Base-by-base conservation (phyloP, 2,797 vertebrate species). In the Delichon dasypus region DNA sequence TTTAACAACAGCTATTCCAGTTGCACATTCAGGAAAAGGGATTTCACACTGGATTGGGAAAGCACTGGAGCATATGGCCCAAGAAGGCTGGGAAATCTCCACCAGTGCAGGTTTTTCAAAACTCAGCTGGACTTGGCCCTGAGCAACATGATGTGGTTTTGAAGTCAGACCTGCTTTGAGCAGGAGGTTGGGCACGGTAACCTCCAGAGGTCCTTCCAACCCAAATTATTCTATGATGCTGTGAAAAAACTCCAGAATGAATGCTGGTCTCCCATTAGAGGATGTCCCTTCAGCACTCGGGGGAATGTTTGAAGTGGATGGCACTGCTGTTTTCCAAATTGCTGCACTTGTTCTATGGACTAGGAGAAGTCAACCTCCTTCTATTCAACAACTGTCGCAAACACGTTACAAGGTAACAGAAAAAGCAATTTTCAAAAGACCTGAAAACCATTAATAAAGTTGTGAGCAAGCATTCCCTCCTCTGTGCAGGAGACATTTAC, bases 121-220 rank as follows among this genome's bases (percentile, higher is more conserved):
- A 88, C 90, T 89, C 91, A 70, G 81, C 27, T 85, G 85, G 88
- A 89, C 82, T 71, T 83, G 75, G 85, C 85, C 88, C 32, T 67
- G 38, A 96, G 72, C 82, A 94, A 85, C 55, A 18, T 13, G 85
- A 94, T 34, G 66, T 26, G 42, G 79, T 65, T 95, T 79, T 92
- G 88, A 95, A 85, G 88, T 91, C 42, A 85, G 95, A 91, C 74
- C 67, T 85, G 78, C 93, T 94, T 70, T 82, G 85, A 95, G 89
- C 61, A 80, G 76, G 61, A 95, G 93, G 82, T 29, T 83, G 88
- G 93, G 77, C 50, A 40, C 6, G 5, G 50, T 88, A 76, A 94
- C 87, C 81, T 94, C 93, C 93, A 94, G 87, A 95, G 92, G 88
- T 86, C 88, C 79, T 93, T 93, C 90, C 92, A 88, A 89, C 38